A percentile compares a stretch with the other conserved stretches of the same genome.
Evolutionary conservation across 2,888 invertebrate genomes (phyloP).

Genomic region (Acanthosoma haemorrhoidale): DNA sequence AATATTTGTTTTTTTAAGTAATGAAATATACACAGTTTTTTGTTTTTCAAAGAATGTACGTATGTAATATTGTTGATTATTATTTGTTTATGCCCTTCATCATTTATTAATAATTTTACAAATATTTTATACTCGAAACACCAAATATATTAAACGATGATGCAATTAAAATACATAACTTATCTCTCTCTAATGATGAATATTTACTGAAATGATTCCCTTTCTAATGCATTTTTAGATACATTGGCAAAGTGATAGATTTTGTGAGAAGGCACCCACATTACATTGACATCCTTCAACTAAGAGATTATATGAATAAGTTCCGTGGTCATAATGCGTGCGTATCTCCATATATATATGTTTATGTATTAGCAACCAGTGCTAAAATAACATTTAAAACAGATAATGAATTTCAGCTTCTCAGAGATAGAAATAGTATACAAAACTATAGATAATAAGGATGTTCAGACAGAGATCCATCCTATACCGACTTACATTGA

Average conservation of each 20-base stretch:
- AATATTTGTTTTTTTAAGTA: too few relatives aligned
- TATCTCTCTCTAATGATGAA: too few relatives aligned
- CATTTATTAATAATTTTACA: too few relatives aligned
- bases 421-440: background rate
- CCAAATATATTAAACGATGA: too few relatives aligned
- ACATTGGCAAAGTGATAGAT: background rate
- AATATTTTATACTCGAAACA: too few relatives aligned
- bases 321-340: background rate
- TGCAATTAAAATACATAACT: too few relatives aligned
- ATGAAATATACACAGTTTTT: too few relatives aligned
- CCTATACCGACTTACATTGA: background rate
- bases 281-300: constrained; percentile 31
- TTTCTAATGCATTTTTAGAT: constrained; percentile 9
- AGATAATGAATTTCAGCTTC: background rate
- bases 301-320: constrained; percentile 10
- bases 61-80: too few relatives aligned
- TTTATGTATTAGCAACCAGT: background rate
- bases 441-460: background rate
- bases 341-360: background rate
- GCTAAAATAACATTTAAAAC: background rate
- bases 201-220: too few relatives aligned
- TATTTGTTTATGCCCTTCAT: too few relatives aligned
- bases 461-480: background rate
- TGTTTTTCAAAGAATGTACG: too few relatives aligned
- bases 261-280: constrained; percentile 28